Evolutionary conservation across 2,113 vertebrate genomes (phyloP).

Genomic region (Pelvicachromis taeniatus): DNA sequence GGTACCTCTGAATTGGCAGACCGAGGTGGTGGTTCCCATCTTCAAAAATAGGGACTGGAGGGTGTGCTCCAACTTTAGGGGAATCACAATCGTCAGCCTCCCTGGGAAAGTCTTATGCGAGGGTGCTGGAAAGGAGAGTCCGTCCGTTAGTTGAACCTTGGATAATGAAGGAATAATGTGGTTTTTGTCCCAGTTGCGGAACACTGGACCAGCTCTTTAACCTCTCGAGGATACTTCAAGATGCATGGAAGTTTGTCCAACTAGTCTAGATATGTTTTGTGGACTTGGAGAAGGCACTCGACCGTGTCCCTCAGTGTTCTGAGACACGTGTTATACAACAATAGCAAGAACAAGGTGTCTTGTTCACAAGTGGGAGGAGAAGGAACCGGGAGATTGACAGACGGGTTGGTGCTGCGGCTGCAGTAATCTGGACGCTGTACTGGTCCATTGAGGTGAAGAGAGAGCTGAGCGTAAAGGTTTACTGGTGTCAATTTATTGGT

Average conservation of each 20-base stretch:
- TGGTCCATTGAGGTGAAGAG: neutral
- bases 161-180: neutral
- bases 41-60: neutral
- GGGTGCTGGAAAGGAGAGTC: neutral
- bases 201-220: neutral
- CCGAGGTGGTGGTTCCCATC: neutral
- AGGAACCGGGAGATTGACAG: neutral
- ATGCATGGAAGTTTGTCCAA: no score
- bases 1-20: neutral
- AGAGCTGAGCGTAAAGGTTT: neutral
- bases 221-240: neutral
- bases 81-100: neutral
- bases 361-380: neutral
- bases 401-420: neutral
- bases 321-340: neutral
- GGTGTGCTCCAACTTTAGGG: neutral
- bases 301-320: neutral
- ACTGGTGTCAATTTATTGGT: neutral
- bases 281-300: neutral
- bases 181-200: neutral
- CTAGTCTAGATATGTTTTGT: neutral
- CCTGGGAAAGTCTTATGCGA: no score
- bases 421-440: fast-evolving
- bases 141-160: fast-evolving
- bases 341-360: neutral